Evolutionary conservation across 2,797 vertebrate genomes (phyloP).

Genomic region (Enteromius afrohamiltoni): DNA sequence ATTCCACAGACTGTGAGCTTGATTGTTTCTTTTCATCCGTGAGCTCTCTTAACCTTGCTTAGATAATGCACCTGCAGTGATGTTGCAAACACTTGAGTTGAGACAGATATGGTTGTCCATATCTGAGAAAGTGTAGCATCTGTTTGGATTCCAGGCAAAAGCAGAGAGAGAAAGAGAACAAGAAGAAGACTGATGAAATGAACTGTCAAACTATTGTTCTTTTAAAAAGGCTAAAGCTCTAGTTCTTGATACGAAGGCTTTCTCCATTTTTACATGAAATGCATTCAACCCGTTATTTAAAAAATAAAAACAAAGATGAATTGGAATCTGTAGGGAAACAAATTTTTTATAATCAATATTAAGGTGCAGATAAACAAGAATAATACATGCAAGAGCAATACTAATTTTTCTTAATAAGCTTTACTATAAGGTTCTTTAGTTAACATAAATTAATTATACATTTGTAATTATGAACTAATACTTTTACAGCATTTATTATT

Average conservation of each 20-base stretch:
- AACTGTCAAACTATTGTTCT: background rate
- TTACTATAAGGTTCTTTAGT: background rate
- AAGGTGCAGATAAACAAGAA: background rate
- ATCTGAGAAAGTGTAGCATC: conserved; percentile 54
- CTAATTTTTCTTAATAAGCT: background rate
- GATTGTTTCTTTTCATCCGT: conserved; percentile 54
- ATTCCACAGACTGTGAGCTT: conserved; percentile 58
- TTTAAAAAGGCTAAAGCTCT: background rate
- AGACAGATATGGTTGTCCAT: conserved; percentile 52
- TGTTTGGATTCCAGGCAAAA: conserved; percentile 57
- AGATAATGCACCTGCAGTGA: conserved; percentile 70
- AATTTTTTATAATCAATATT: background rate
- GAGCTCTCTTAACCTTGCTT: conserved; percentile 55
- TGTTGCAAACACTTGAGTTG: conserved; percentile 57
- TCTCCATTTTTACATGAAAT: conserved; percentile 14
- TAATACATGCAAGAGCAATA: background rate
- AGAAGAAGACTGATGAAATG: conserved; percentile 18
- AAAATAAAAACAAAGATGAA: background rate
- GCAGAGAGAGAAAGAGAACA: background rate
- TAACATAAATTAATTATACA: background rate
- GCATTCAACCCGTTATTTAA: background rate
- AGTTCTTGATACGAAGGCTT: background rate
- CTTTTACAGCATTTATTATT: background rate
- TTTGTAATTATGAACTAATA: background rate
- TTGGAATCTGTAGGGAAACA: background rate